Conservation (phyloP, 2,797 vertebrate species). For the Acipenser oxyrinchus region DNA sequence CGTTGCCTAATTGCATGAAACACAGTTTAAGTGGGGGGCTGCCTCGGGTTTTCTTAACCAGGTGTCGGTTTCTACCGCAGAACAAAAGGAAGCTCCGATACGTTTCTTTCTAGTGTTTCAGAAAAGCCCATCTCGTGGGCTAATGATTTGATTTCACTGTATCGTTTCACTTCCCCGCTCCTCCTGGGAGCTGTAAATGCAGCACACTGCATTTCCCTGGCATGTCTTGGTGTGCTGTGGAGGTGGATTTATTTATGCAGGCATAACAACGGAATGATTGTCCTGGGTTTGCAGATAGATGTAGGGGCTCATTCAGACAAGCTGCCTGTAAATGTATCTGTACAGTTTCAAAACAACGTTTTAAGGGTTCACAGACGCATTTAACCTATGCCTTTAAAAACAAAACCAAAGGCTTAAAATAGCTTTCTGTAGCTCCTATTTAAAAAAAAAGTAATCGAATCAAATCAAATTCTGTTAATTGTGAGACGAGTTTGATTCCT, state of each 20-base stretch:
- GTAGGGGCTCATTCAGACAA: background rate
- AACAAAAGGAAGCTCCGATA: background rate
- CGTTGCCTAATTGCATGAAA: slow-evolving; percentile 1
- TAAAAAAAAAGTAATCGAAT: background rate
- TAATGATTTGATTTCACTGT: slow-evolving; percentile 2
- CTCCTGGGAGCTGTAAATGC: background rate
- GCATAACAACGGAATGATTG: background rate
- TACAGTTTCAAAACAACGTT: background rate
- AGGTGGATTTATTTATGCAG: background rate
- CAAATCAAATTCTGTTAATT: background rate
- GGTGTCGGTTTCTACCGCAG: background rate
- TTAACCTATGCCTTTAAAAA: background rate
- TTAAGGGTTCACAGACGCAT: slow-evolving; percentile 1
- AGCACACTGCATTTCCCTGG: background rate
- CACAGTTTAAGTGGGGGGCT: background rate
- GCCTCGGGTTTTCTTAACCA: background rate
- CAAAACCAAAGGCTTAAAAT: background rate
- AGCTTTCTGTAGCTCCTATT: background rate
- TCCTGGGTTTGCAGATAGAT: background rate
- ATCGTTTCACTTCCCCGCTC: background rate
- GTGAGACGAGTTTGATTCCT: background rate
- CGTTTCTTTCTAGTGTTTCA: background rate
- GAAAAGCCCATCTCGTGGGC: background rate
- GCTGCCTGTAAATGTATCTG: background rate
- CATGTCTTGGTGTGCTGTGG: background rate